Conservation (phyloP, 2,888 invertebrate genomes). For the Choreutis nemorana region DNA sequence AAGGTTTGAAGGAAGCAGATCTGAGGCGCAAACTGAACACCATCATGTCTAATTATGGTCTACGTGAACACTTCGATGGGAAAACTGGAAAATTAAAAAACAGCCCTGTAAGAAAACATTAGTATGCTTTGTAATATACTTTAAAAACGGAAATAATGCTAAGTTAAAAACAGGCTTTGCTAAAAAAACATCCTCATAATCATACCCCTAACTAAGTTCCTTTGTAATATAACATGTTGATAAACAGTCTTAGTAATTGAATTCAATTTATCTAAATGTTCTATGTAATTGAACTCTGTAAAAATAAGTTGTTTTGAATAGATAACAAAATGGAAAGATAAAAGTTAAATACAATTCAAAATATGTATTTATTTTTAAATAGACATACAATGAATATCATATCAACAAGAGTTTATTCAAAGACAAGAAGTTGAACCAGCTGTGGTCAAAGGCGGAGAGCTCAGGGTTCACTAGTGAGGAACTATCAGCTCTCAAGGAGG, state of each 20-base stretch:
- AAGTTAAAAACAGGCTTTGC: no score
- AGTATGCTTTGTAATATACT: no score
- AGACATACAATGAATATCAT: conserved; percentile 65
- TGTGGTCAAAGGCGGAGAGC: conserved; percentile 90
- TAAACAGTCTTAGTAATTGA: no score
- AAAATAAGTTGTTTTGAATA: no score
- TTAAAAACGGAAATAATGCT: no score
- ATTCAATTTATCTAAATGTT: no score
- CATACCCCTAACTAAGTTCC: no score
- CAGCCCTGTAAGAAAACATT: no score
- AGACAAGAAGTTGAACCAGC: conserved; percentile 87
- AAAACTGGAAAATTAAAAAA: no score
- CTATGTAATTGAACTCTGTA: no score
- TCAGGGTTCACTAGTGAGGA: conserved; percentile 90
- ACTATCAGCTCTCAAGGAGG: conserved; percentile 82
- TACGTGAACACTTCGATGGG: conserved; percentile 82
- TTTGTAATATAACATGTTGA: neutral
- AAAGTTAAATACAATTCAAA: neutral
- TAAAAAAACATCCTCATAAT: no score
- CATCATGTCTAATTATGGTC: conserved; percentile 82
- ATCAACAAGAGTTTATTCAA: conserved; percentile 82
- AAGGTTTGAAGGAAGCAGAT: conserved; percentile 83
- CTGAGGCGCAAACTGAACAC: conserved; percentile 80
- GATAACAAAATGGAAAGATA: no score
- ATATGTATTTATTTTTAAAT: conserved; percentile 6